Evolutionary conservation across 2,113 vertebrate species (phyloP).

Genomic region (Globicephala melas): DNA sequence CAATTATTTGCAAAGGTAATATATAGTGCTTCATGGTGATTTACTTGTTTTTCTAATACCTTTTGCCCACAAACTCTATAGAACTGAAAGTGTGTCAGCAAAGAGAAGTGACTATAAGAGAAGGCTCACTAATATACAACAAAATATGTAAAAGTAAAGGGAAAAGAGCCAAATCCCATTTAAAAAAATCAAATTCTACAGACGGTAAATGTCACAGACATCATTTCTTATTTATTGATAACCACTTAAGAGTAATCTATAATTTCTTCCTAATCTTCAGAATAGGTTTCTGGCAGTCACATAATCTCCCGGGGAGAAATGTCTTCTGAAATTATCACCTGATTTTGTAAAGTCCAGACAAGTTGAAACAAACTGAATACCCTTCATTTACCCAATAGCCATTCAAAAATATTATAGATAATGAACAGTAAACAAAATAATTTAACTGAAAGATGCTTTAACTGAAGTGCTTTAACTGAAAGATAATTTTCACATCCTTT

Average conservation of each 20-base stretch:
- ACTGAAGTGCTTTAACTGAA: neutral
- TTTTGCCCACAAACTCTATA: neutral
- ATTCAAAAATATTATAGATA: neutral
- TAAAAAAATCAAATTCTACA: neutral
- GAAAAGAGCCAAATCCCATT: neutral
- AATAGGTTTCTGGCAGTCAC: neutral
- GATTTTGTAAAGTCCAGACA: neutral
- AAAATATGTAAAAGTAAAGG: neutral
- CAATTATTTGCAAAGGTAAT: constrained; percentile 22
- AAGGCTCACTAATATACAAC: neutral
- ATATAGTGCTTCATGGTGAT: neutral
- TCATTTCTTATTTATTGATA: constrained; percentile 19
- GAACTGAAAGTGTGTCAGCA: neutral
- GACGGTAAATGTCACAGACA: neutral
- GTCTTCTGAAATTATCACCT: neutral
- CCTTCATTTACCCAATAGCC: neutral
- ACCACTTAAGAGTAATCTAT: neutral
- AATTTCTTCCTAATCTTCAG: constrained; percentile 13
- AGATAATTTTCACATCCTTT: neutral
- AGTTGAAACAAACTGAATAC: neutral
- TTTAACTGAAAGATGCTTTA: neutral
- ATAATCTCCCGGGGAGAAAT: neutral
- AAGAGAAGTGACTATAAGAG: neutral
- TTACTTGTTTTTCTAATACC: neutral
- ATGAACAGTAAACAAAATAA: constrained; percentile 12